Percentiles rank a stretch among this genome's conserved stretches.
These are phyloP conservation scores for Hozukius guyotensis DNA, from an alignment of 2,797 vertebrate species.

Conservation along the genomic window DNA sequence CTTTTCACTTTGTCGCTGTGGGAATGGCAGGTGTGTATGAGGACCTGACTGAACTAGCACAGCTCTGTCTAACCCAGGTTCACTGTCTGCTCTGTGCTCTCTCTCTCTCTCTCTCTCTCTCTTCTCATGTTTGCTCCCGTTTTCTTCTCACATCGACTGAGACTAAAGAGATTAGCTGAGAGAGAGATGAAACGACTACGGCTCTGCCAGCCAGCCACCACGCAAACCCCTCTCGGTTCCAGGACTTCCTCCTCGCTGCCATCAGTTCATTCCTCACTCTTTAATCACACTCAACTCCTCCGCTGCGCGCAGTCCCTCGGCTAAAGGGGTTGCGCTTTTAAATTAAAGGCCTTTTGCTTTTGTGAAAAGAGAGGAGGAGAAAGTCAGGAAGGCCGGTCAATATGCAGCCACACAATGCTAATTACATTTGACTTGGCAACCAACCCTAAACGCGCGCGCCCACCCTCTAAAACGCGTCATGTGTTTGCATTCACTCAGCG, in stretches of 20 bases:
- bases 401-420: constrained; percentile 56
- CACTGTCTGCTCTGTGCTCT: constrained; percentile 19
- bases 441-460: constrained; percentile 15
- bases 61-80: constrained; percentile 13
- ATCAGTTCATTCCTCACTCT: constrained; percentile 50
- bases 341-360: constrained; percentile 46
- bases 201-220: constrained; percentile 60
- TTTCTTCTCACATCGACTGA: constrained; percentile 60
- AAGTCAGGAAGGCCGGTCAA: constrained; percentile 43
- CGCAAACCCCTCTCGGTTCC: constrained; percentile 31
- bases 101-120: constrained; percentile 14
- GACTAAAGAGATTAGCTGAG: constrained; percentile 62
- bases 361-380: constrained; percentile 32
- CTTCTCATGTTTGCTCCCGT: constrained; percentile 36
- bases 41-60: constrained; percentile 8
- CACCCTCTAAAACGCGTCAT: constrained; percentile 21
- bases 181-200: constrained; percentile 52
- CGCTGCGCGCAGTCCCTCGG: constrained; percentile 6
- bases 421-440: constrained; percentile 64
- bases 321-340: constrained; percentile 33
- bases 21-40: constrained; percentile 51
- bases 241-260: constrained; percentile 47
- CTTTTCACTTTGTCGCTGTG: constrained; percentile 45
- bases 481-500: constrained; percentile 24
- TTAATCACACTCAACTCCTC: constrained; percentile 57